These are phyloP conservation scores for Synergus laeviventris DNA, from an alignment of 2,888 invertebrate species.

Conservation along the genomic window DNA sequence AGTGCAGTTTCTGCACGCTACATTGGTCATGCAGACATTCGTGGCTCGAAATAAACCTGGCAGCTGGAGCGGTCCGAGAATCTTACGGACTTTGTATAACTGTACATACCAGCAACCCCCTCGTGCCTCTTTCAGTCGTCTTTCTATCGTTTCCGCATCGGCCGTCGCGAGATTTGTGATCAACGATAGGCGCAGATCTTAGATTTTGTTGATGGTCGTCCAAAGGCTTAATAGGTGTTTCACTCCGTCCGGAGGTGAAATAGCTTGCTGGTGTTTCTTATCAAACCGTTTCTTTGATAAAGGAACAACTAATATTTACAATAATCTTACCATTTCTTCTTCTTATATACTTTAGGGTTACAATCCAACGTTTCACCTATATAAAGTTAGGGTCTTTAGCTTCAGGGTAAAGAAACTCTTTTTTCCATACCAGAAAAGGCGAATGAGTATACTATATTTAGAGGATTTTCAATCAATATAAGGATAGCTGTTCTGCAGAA, in stretches of 20 bases:
- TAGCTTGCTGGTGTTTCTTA: not conserved
- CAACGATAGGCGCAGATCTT: conserved; percentile 17
- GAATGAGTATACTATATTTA: too few species aligned
- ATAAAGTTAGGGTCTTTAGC: too few species aligned
- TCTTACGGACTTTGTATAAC: conserved; percentile 19
- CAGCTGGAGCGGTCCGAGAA: conserved; percentile 47
- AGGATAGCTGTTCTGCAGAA: too few species aligned
- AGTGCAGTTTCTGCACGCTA: conserved; percentile 34
- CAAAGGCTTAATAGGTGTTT: conserved; percentile 14
- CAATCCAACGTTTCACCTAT: too few species aligned
- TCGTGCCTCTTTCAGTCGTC: conserved; percentile 17
- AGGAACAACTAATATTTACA: too few species aligned
- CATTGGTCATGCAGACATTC: conserved; percentile 43
- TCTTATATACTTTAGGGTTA: too few species aligned
- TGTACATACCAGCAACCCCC: conserved; percentile 26
- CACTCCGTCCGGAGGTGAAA: not conserved
- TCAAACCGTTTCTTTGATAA: too few species aligned
- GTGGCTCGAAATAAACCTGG: conserved; percentile 49
- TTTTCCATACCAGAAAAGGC: too few species aligned
- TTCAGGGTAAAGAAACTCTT: too few species aligned
- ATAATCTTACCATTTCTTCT: too few species aligned
- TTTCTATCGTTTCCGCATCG: conserved; percentile 30
- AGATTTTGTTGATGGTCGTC: conserved; percentile 7
- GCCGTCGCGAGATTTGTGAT: conserved; percentile 25
- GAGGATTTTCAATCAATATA: too few species aligned